Base-by-base conservation (phyloP, 2,797 vertebrate genomes). In the Nannoperca obscura region DNA sequence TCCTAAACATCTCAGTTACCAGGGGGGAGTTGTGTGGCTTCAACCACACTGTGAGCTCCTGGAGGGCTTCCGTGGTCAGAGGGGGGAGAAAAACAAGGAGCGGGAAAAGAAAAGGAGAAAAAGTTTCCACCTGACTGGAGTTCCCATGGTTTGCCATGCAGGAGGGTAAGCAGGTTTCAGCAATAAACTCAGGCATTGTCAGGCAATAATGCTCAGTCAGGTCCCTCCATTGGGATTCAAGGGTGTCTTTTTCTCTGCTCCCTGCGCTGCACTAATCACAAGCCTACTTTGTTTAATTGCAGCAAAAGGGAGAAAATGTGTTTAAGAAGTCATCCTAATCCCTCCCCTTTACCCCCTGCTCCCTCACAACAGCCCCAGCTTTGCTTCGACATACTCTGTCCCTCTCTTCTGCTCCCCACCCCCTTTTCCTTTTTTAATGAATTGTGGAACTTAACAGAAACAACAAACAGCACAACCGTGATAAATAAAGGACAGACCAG, bases 141-240 rank as follows among this genome's bases (percentile, higher is more conserved):
- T 99, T 99, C 98, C 98, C 98, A 99, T 99, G 98, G 98, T 97
- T 97, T 96, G 93, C 94, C 42, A 94, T 97, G 97, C 97, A 96
- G 94, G 96, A 96, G 96, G 95, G 97, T 97, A 99, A 99, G 98
- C 97, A 99, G 98, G 98, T 98, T 97, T 97, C 96, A 96, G 98
- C 97, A 98, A 99, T 99, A 99, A 99, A 99, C 97, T 98, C 95
- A 93, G 93, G 95, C 96, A 97, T 99, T 99, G 98, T 99, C 96
- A 95, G 92, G 94, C 96, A 94, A 97, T 97, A 99, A 99, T 98
- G 97, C 96, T 95, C 96, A 96, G 97, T 97, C 97, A 98, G 97
- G 97, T 97, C 97, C 96, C 96, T 95, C 96, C 97, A 97, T 98
- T 99, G 97, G 96, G 96, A 99, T 97, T 98, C 97, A 98, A 99